Evolutionary conservation across 2,888 invertebrate species (phyloP), one percentile per base, ranked within the genome.

Genomic region (Thymelicus lineola): DNA sequence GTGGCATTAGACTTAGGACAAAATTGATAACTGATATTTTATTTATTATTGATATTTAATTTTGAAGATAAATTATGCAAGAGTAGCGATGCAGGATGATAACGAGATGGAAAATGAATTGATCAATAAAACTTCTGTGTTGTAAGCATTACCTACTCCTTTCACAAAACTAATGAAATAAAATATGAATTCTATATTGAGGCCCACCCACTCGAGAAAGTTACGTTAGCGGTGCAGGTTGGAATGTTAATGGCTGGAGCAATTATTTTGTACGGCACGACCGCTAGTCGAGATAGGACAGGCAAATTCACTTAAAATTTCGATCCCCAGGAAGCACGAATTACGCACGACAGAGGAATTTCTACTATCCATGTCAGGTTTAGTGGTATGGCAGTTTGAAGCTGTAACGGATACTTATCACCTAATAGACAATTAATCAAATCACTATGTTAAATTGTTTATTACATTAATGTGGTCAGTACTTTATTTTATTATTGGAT

Each of bases 181-280:
- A 74, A 80, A 81, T 76, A 73, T 72, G 75, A 76, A 76, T 81
- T 76, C 79, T 75, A 77, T 80, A 81, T 76, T 80, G 76, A 78
- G 80, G 76, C 73, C 75, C 79, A 77, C 82, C 83, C 83, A 87
- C 82, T 83, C 78, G 80, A 84, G 85, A 88, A 87, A 86, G 85
- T 84, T 81, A 77, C 79, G 80, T 82, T 80, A 83, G 80, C 74
- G 78, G 81, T 82, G 80, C 75, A 76, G 73, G 75, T 74, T 72
- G 85, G 88, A 88, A 89, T 89, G 84, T 88, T 89, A 89, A 90
- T 88, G 84, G 83, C 76, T 77, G 57, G 57, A 86, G 83, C 83
- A 87, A 89, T 88, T 87, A 86, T 86, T 84, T 80, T 77, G 75
- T 79, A 82, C 79, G 79, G 74, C 79, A 81, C 79, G 79, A 77